Percentiles rank a stretch among this genome's conserved stretches.
Conservation (phyloP, 2,113 vertebrate genomes). For the Montifringilla adamsi region DNA sequence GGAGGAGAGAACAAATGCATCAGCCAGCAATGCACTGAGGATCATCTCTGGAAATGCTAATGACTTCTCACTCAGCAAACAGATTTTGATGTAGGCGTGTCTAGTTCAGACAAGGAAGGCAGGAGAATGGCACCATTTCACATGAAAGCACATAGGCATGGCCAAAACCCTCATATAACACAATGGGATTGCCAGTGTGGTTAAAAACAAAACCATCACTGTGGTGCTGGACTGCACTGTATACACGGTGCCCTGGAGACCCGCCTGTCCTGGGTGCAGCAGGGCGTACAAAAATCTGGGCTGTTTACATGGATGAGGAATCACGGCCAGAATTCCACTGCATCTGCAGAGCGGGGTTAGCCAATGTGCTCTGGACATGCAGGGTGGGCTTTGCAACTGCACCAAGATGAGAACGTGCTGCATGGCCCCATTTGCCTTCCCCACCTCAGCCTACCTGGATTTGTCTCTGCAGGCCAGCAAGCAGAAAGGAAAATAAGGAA, state of each 20-base stretch:
- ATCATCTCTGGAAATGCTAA: not conserved
- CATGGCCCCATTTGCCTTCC: not conserved
- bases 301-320: not conserved
- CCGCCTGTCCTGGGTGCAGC: not conserved
- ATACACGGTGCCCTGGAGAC: not conserved
- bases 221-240: not conserved
- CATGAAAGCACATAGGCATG: not conserved
- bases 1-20: not conserved
- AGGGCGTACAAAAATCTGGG: not conserved
- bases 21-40: not conserved
- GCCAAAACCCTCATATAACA: not conserved
- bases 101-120: not conserved
- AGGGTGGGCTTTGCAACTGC: not conserved
- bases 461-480: not conserved
- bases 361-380: fast-evolving
- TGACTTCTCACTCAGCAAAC: not conserved
- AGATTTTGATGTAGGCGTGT: not conserved
- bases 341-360: not conserved
- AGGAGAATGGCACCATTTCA: not conserved
- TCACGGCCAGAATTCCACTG: fast-evolving
- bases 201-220: not conserved
- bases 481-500: not conserved
- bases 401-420: not conserved
- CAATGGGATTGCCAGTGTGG: not conserved
- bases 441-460: not conserved